Base-by-base conservation (phyloP, 2,888 invertebrate species). In the Drosophila vallismaia region DNA sequence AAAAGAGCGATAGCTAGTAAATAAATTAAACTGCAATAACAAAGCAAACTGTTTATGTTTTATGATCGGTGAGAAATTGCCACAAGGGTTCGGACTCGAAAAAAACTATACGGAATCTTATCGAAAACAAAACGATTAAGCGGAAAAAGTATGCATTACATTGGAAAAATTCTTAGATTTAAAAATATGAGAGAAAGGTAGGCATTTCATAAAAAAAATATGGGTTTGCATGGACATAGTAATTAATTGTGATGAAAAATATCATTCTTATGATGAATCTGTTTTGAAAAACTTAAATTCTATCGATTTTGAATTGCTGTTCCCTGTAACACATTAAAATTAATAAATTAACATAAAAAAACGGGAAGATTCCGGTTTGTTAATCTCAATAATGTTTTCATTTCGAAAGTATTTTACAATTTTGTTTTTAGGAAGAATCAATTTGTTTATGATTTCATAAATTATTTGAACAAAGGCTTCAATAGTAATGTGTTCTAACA, bases 11-110 rank as follows among this genome's bases (percentile, higher is more conserved):
- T 54, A 50, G 5, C 51, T 26, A 40, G 28, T 10, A 46, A 71
- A 36, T 9, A 52, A 72, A 53, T 44, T 12, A 72, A 51, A 33
- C 67, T 72, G 46, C 26, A 53, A 73, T 58, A 58, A 58, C 50
- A 68, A 75, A 60, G 75, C 82, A 75, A 57, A 42, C 52, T 12
- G 36, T 26, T 42, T 24, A 33, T 26, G 31, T 19, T 44, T 33
- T 44, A 38, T 40, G 28, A 46, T 12, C 28, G 6, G 42, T 29
- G 0, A 33, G 66, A 58, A 55, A 66, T 72, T 58, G 73, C 42
- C 71, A 71, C 48, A 49, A 36, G 40, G 24, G 46, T 3, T 19
- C 19, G 28, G 28, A 12, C 36, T 10, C 0, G 14, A 40, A 45
- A 31, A 19, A 68, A 48, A 9, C n/a, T 10, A 40, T n/a, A 14